These are phyloP conservation scores for Phylloscopus collybita DNA, from an alignment of 2,797 vertebrate species.

Conservation along the genomic window DNA sequence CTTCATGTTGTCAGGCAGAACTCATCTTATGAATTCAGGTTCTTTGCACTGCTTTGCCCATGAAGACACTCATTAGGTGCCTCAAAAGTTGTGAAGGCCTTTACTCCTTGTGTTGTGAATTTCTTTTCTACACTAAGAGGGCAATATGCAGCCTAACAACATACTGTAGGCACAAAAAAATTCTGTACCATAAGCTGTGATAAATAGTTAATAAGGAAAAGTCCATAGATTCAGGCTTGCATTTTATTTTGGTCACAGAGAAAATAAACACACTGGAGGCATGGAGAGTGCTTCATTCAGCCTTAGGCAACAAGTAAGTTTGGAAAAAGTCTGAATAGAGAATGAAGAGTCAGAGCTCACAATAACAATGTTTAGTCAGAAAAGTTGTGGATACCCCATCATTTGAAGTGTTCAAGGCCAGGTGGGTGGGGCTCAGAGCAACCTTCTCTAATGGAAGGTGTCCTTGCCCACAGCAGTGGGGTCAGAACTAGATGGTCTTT, in stretches of 20 bases:
- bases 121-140: not conserved
- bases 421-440: not conserved
- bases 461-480: not conserved
- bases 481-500: not conserved
- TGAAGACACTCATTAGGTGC: not conserved
- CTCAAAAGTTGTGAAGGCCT: not conserved
- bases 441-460: not conserved
- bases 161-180: not conserved
- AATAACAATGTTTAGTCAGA: not conserved
- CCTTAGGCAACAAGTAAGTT: not conserved
- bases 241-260: not conserved
- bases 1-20: not conserved
- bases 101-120: not conserved
- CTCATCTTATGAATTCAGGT: accelerated
- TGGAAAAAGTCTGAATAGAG: not conserved
- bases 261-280: not conserved
- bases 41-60: not conserved
- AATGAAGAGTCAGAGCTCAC: not conserved
- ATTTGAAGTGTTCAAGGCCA: not conserved
- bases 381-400: not conserved
- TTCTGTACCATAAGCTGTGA: not conserved
- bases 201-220: not conserved
- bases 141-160: not conserved
- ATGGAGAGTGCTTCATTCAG: not conserved
- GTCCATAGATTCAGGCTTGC: not conserved